Percentiles rank a stretch among this genome's conserved stretches.
phyloP scores from a whole-genome alignment of 2,113 vertebrate species.

The Rynchops niger region DNA sequence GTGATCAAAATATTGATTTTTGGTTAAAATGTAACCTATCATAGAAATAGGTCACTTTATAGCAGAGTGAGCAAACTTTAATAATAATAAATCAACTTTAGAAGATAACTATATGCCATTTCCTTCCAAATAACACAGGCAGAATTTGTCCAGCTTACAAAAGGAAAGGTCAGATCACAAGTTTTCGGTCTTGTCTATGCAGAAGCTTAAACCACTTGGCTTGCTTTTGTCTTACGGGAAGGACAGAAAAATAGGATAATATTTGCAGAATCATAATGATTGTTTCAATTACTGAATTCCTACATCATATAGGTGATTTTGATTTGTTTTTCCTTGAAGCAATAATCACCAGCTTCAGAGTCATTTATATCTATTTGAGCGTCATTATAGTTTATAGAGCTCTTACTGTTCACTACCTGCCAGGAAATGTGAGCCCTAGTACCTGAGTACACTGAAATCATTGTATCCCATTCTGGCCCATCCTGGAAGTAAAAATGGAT shows the following conservation, averaged over 20 bases:
- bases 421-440: neutral
- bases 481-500: neutral
- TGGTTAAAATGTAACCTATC: neutral
- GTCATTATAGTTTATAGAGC: neutral
- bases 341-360: neutral
- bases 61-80: neutral
- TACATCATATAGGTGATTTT: neutral
- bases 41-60: neutral
- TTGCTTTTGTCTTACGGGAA: neutral
- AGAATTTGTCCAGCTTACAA: neutral
- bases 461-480: neutral
- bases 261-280: neutral
- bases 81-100: neutral
- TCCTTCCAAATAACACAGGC: neutral
- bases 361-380: neutral
- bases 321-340: neutral
- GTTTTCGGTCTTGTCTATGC: neutral
- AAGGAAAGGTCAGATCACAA: neutral
- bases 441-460: neutral
- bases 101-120: neutral
- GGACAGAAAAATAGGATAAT: neutral
- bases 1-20: neutral
- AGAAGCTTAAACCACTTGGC: neutral
- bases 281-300: neutral
- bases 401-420: neutral